phyloP scores from a whole-genome alignment of 1,140 invertebrate genomes.

The Conopomorpha cramerella region DNA sequence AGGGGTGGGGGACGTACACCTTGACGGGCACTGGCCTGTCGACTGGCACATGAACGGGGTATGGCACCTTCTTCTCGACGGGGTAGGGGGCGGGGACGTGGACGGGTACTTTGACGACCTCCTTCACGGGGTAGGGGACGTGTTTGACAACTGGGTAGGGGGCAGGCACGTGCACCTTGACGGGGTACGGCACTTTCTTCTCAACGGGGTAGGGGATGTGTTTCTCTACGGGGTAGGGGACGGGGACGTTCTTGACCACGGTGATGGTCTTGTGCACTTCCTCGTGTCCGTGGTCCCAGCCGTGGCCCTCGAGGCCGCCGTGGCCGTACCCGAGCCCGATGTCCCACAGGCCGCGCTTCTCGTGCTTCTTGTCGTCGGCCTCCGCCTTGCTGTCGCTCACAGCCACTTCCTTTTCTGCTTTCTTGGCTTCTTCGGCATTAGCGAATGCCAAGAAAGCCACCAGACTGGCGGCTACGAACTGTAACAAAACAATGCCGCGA shows the following conservation, averaged over 20 bases:
- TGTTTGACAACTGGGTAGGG: conserved; percentile 71
- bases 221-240: conserved; percentile 68
- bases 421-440: conserved; percentile 55
- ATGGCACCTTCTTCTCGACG: conserved; percentile 69
- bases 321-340: conserved; percentile 56
- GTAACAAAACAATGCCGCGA: conserved; percentile 12
- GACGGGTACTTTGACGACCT: conserved; percentile 69
- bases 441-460: conserved; percentile 62
- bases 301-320: conserved; percentile 27
- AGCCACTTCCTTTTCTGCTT: conserved; percentile 59
- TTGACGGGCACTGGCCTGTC: conserved; percentile 70
- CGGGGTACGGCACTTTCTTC: conserved; percentile 45
- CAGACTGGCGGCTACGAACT: conserved; percentile 60
- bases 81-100: conserved; percentile 72
- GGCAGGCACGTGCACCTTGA: conserved; percentile 64
- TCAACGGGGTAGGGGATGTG: conserved; percentile 66
- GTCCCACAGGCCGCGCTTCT: conserved; percentile 69
- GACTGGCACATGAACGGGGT: conserved; percentile 72
- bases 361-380: conserved; percentile 68
- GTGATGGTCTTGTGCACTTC: conserved; percentile 50
- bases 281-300: conserved; percentile 37
- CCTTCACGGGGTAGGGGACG: conserved; percentile 69
- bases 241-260: conserved; percentile 64
- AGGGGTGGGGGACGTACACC: conserved; percentile 70
- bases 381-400: conserved; percentile 44